Conservation (phyloP, 2,113 vertebrate genomes). For the Leptobrachium leishanense region DNA sequence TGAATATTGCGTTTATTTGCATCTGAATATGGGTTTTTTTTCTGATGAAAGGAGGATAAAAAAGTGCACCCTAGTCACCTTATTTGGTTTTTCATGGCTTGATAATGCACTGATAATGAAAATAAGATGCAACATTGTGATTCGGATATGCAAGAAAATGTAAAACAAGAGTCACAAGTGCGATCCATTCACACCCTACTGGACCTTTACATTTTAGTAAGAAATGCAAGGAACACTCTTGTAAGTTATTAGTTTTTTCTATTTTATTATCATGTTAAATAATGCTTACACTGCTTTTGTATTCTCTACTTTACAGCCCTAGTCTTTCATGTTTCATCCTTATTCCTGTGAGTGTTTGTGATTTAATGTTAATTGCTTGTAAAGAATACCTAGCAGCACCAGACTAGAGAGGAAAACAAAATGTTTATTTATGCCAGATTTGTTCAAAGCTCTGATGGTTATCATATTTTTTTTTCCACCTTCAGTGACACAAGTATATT, state of each 20-base stretch:
- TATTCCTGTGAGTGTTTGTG: background rate
- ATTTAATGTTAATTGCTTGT: background rate
- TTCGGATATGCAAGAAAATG: background rate
- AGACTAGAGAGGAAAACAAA: background rate
- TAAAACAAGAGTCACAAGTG: background rate
- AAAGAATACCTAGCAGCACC: background rate
- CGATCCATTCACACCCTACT: background rate
- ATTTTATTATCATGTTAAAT: background rate
- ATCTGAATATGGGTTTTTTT: background rate
- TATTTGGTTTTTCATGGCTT: background rate
- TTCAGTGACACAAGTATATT: background rate
- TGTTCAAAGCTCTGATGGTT: background rate
- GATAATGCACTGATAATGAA: background rate
- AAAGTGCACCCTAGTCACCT: background rate
- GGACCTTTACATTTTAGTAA: background rate
- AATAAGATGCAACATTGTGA: conserved; percentile 12
- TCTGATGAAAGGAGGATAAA: background rate
- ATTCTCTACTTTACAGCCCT: background rate
- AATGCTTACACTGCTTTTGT: background rate
- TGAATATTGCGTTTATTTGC: background rate
- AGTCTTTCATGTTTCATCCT: background rate
- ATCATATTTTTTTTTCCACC: background rate
- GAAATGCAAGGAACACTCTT: background rate
- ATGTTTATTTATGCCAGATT: background rate
- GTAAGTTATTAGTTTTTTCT: background rate